Evolutionary conservation across 2,113 vertebrate species (phyloP).

Genomic region (Corythornis madagascariensis): DNA sequence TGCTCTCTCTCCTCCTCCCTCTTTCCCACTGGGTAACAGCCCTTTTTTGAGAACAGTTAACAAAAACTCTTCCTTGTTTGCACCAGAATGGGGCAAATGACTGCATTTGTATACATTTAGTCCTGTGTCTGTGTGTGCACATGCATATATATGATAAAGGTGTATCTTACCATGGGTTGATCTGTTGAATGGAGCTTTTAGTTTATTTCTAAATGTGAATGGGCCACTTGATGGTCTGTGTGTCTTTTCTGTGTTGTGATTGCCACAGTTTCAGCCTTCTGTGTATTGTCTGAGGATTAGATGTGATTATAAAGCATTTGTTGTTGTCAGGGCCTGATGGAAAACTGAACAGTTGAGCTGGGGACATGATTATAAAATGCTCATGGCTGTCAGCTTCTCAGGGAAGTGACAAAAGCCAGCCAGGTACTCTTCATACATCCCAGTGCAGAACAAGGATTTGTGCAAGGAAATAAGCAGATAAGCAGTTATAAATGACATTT

Average conservation of each 20-base stretch:
- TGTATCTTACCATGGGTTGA: not conserved
- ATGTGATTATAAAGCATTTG: not conserved
- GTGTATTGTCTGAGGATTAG: not conserved
- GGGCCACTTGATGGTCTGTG: not conserved
- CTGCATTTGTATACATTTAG: rapidly evolving
- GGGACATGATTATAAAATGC: not conserved
- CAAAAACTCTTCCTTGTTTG: not conserved
- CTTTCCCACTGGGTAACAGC: not conserved
- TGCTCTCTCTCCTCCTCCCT: not conserved
- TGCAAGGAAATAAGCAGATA: not conserved
- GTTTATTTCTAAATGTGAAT: not conserved
- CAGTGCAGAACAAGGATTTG: not conserved
- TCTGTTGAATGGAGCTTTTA: not conserved
- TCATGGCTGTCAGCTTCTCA: not conserved
- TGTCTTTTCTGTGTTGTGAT: not conserved
- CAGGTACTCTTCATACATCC: not conserved
- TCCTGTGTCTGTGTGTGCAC: not conserved
- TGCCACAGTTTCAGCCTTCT: not conserved
- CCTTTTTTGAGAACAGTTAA: not conserved
- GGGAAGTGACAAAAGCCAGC: not conserved
- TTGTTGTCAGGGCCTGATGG: not conserved
- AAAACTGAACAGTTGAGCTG: not conserved
- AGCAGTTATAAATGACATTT: not conserved
- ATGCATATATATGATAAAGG: not conserved
- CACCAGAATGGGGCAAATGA: not conserved